Conservation (phyloP, 2,113 vertebrate species). For the Bothrops jararaca region DNA sequence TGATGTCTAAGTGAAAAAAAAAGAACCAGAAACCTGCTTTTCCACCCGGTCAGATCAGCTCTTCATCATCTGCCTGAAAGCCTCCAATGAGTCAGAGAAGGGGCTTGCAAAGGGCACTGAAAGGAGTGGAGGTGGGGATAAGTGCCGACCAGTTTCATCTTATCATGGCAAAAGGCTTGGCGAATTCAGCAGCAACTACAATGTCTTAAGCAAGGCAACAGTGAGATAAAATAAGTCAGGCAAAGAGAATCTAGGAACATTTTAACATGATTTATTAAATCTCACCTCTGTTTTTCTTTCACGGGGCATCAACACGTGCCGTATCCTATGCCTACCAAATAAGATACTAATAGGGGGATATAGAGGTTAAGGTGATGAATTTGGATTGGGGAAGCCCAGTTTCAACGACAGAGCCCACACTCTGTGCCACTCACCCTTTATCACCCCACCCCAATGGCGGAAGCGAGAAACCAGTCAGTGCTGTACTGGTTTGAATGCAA, state of each 20-base stretch:
- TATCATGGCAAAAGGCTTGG: not conserved
- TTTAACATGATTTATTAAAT: not conserved
- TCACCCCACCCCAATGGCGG: not conserved
- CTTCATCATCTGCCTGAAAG: constrained; percentile 56
- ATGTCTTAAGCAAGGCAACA: not conserved
- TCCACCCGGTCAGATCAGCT: constrained; percentile 65
- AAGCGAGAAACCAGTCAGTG: not conserved
- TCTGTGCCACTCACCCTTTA: not conserved
- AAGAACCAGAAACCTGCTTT: constrained; percentile 59
- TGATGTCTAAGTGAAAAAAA: constrained; percentile 53
- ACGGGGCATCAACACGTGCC: not conserved
- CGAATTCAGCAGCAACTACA: not conserved
- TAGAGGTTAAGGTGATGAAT: not conserved
- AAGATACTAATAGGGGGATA: not conserved
- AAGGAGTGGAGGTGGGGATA: constrained; percentile 26
- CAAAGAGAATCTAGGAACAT: not conserved
- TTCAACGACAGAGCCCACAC: not conserved
- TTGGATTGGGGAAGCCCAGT: not conserved
- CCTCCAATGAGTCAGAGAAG: constrained; percentile 34
- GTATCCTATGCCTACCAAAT: not conserved
- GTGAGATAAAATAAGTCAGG: not conserved
- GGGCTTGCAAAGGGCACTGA: constrained; percentile 48
- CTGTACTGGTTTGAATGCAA: not conserved
- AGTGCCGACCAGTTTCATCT: constrained; percentile 25
- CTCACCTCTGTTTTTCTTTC: not conserved